These are phyloP conservation scores for Acanthoscelides obtectus DNA, from an alignment of 2,888 invertebrate genomes.

Conservation along the genomic window DNA sequence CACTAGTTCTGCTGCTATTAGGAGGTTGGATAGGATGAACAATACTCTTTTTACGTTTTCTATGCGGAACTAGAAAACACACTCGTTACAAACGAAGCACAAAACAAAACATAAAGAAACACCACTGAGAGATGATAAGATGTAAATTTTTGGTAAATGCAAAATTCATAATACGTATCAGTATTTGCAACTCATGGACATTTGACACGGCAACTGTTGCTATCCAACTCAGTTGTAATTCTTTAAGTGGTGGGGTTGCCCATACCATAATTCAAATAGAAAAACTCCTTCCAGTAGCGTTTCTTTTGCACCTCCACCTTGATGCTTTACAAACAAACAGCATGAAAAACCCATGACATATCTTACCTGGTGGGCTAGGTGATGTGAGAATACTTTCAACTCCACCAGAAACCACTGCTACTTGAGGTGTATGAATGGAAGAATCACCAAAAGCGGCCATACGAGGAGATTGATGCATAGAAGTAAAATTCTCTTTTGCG, in stretches of 20 bases:
- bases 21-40: constrained; percentile 52
- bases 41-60: constrained; percentile 48
- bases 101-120: not conserved
- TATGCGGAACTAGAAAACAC: constrained; percentile 36
- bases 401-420: constrained; percentile 43
- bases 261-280: not conserved
- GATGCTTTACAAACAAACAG: not conserved
- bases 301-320: not conserved
- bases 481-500: constrained; percentile 22
- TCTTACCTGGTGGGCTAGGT: constrained; percentile 59
- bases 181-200: too few species aligned
- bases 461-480: constrained; percentile 26
- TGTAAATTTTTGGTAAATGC: too few species aligned
- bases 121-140: not conserved
- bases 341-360: not conserved
- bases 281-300: not conserved
- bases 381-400: constrained; percentile 49
- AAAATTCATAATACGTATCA: too few species aligned
- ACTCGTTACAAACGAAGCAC: not conserved
- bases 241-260: too few species aligned
- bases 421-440: constrained; percentile 37
- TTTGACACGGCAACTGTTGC: too few species aligned
- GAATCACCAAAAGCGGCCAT: constrained; percentile 26
- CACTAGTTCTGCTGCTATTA: constrained; percentile 69
- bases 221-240: too few species aligned